phyloP scores from a whole-genome alignment of 2,888 invertebrate genomes.

The Diplolepis rosae region DNA sequence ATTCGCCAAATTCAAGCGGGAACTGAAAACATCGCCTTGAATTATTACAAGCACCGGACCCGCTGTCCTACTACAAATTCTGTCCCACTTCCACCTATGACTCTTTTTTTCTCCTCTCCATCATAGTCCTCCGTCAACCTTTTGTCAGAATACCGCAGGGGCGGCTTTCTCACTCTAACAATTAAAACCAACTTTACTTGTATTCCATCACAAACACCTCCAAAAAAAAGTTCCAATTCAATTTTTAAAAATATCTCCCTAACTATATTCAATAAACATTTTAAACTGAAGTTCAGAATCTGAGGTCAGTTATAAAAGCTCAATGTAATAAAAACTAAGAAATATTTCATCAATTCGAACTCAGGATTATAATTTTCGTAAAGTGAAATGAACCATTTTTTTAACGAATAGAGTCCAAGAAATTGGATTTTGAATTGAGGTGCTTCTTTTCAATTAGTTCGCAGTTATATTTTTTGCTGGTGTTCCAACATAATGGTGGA shows the following conservation, averaged over 20 bases:
- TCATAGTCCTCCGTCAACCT: slow-evolving; percentile 23
- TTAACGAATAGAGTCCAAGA: background rate
- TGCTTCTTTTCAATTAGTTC: background rate
- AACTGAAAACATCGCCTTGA: slow-evolving; percentile 41
- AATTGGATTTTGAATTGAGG: background rate
- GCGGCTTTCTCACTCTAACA: background rate
- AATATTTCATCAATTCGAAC: no score
- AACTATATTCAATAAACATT: no score
- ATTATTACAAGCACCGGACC: slow-evolving; percentile 35
- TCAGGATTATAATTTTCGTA: background rate
- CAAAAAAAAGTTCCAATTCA: no score
- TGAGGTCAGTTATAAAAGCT: no score
- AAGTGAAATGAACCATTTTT: background rate
- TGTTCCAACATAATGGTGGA: background rate
- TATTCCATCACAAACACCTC: no score
- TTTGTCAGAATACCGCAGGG: background rate
- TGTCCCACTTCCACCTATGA: slow-evolving; percentile 13
- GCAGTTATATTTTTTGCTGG: background rate
- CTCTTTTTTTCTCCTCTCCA: slow-evolving; percentile 21
- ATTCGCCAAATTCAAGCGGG: slow-evolving; percentile 19
- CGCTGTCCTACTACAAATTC: slow-evolving; percentile 37
- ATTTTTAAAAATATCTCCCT: background rate
- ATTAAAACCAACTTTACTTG: background rate
- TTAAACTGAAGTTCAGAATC: no score
- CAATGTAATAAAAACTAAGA: no score